Evolutionary conservation across 1,140 invertebrate species (phyloP).

Genomic region (Hormaphis cornu): DNA sequence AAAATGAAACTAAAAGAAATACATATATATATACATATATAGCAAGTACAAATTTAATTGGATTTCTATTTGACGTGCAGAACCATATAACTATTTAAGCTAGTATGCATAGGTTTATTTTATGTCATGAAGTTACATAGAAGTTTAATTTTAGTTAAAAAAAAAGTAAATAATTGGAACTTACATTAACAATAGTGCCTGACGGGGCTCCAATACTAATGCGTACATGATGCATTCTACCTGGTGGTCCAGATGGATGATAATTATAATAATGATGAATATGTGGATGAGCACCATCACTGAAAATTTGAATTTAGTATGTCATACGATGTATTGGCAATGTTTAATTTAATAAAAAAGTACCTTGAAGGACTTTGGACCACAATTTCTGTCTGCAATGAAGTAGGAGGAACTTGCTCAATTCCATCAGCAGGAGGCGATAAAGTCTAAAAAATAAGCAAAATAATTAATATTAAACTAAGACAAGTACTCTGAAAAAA

Average conservation of each 20-base stretch:
- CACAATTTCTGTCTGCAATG: conserved; percentile 40
- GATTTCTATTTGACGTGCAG: no score
- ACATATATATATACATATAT: no score
- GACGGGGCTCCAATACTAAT: conserved; percentile 25
- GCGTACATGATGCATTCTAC: conserved; percentile 28
- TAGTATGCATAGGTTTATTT: no score
- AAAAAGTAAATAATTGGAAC: not conserved
- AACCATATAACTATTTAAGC: no score
- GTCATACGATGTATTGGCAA: no score
- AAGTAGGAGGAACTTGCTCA: conserved; percentile 18
- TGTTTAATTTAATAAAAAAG: no score
- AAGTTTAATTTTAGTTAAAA: not conserved
- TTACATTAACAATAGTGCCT: conserved; percentile 27
- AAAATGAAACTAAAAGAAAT: no score
- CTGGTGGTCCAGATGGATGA: conserved; percentile 43
- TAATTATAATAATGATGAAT: conserved; percentile 59
- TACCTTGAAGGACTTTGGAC: conserved; percentile 38
- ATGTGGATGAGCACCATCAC: conserved; percentile 45
- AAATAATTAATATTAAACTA: conserved; percentile 18
- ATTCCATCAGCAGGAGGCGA: conserved; percentile 31
- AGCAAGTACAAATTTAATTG: no score
- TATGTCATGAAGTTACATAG: no score
- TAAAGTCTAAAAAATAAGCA: conserved; percentile 28
- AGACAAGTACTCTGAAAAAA: conserved; percentile 6
- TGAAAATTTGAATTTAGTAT: conserved; percentile 28